These are phyloP conservation scores for Eurytoma adleriae DNA, from an alignment of 2,888 invertebrate genomes.

Conservation along the genomic window DNA sequence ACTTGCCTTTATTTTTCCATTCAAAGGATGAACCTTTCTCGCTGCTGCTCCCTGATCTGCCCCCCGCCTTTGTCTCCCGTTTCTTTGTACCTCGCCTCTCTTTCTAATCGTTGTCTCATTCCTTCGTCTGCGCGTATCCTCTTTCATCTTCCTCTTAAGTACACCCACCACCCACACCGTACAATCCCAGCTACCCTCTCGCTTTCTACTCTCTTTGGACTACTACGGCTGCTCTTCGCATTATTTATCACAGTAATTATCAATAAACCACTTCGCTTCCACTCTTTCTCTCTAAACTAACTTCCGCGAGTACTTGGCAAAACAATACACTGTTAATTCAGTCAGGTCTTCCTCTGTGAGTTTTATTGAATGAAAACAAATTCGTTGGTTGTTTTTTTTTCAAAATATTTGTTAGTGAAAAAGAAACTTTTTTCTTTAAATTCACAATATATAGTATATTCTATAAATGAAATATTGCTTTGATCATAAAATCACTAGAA, in stretches of 20 bases:
- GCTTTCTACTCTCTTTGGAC: neutral
- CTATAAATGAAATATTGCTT: too few relatives aligned
- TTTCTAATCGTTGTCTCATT: slow-evolving; percentile 5
- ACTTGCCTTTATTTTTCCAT: too few relatives aligned
- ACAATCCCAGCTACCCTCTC: neutral
- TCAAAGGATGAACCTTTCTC: neutral
- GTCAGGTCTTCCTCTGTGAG: neutral
- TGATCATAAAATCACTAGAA: neutral
- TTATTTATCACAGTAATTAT: slow-evolving; percentile 72
- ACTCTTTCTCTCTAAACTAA: slow-evolving; percentile 49
- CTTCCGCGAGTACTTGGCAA: too few relatives aligned
- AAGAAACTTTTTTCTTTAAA: too few relatives aligned
- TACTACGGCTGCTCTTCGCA: slow-evolving; percentile 58
- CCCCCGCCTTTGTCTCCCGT: slow-evolving; percentile 8
- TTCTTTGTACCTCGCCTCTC: neutral
- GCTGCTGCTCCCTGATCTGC: neutral
- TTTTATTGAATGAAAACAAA: too few relatives aligned
- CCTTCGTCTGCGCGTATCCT: neutral
- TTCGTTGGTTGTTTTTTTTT: too few relatives aligned
- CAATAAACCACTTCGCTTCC: slow-evolving; percentile 69
- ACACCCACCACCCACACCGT: neutral
- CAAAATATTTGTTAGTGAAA: too few relatives aligned
- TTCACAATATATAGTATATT: too few relatives aligned
- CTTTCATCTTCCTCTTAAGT: neutral
- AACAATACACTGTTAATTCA: too few relatives aligned